Base-by-base conservation (phyloP, 1,140 invertebrate species). In the Sinonovacula constricta region DNA sequence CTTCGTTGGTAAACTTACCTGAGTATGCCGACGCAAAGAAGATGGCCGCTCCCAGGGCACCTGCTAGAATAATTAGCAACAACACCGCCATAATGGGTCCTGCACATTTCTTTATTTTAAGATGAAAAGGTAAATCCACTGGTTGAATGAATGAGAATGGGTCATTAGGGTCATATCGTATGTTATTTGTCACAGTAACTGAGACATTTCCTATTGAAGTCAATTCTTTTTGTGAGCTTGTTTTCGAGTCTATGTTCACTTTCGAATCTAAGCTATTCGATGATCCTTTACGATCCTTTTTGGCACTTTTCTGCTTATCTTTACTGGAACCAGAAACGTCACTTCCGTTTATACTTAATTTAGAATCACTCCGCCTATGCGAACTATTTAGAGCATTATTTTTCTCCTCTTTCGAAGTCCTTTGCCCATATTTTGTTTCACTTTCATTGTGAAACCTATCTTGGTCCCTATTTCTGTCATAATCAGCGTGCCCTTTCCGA, bases 61-160 rank as follows among this genome's bases (percentile, higher is more conserved):
- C 75, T 14, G 75, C 75, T 62, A 77, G 24, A 31, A 77, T 77
- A 1, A 77, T 4, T n/a, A 77, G 31, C 33, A 67, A 62, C 26
- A 77, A 22, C 15, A 77, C 65, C 7, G 63, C 75, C 36, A 60
- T 51, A 4, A 77, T 67, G 3, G 63, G 65, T 36, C 63, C 53
- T 0, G 51, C 12, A 51, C 74, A 77, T 53, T 77, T 77, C 31
- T 62, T 24, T 3, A 77, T 26, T 30, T 69, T 68, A 18, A 49
- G 34, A 36, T 68, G 65, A 12, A 77, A 62, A 28, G 75, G 75
- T 33, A 77, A 28, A 45, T 69, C 66, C 2, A 77, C 30, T 51
- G 63, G 65, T 62, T 77, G 75, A 10, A 77, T 69, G 62, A 77
- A 77, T 10, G 54, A 30, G 34, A 77, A 77, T 49, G 75, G 75